Evolutionary conservation across 2,888 invertebrate species (phyloP).

Genomic region (Elmis aenea): DNA sequence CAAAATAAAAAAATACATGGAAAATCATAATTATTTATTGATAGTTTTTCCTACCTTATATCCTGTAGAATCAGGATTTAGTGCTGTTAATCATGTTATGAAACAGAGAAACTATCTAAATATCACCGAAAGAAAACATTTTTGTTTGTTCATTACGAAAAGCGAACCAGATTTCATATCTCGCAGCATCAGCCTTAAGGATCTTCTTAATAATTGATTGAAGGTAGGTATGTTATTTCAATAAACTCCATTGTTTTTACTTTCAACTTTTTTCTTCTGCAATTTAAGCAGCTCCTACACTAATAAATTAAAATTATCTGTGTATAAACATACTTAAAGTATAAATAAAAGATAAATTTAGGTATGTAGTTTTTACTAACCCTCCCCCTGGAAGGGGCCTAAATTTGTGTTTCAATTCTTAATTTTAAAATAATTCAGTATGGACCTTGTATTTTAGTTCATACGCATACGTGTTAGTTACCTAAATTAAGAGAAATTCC

Average conservation of each 20-base stretch:
- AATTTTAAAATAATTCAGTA: no score
- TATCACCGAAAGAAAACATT: constrained; percentile 2
- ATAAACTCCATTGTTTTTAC: constrained; percentile 2
- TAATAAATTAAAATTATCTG: no score
- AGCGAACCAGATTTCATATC: constrained; percentile 3
- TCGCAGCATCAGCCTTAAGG: constrained; percentile 3
- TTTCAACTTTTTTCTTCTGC: constrained; percentile 4
- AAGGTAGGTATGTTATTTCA: constrained; percentile 5
- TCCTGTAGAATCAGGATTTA: constrained; percentile 4
- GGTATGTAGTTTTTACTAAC: no score
- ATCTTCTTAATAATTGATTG: constrained; percentile 3
- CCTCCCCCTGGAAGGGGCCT: no score
- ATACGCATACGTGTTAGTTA: no score
- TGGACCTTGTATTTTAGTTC: no score
- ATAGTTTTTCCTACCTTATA: no score
- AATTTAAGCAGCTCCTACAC: constrained; percentile 4
- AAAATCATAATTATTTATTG: no score
- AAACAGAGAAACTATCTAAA: constrained; percentile 3
- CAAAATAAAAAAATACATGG: constrained; percentile 6
- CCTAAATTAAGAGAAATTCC: no score
- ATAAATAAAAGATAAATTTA: no score
- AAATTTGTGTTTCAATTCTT: no score
- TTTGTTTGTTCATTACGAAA: constrained; percentile 3
- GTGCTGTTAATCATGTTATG: constrained; percentile 3
- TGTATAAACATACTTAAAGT: no score